phyloP scores from a whole-genome alignment of 2,113 vertebrate species.

The Columba janthina region DNA sequence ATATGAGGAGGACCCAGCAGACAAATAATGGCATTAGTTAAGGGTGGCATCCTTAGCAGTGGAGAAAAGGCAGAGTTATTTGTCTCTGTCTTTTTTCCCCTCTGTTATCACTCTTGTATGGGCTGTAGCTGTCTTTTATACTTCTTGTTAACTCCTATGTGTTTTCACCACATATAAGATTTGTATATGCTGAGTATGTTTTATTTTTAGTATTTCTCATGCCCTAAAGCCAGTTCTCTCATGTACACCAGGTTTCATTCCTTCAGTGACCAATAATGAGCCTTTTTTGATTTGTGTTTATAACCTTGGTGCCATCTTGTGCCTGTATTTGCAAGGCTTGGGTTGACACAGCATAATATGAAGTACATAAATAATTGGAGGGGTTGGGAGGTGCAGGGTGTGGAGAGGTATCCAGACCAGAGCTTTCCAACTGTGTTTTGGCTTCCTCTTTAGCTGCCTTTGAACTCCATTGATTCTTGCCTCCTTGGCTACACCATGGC shows the following conservation, averaged over 20 bases:
- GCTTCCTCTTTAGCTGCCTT: not conserved
- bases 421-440: not conserved
- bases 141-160: not conserved
- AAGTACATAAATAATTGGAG: not conserved
- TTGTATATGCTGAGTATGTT: not conserved
- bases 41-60: not conserved
- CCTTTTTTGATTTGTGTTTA: not conserved
- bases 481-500: not conserved
- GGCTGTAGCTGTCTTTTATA: not conserved
- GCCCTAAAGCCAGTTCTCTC: not conserved
- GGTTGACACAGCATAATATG: not conserved
- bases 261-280: not conserved
- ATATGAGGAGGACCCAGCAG: not conserved
- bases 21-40: not conserved
- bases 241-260: not conserved
- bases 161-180: not conserved
- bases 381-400: accelerated
- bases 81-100: not conserved
- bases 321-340: not conserved
- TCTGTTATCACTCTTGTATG: not conserved
- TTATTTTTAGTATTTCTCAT: not conserved
- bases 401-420: not conserved
- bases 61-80: not conserved
- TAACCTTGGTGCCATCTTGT: not conserved
- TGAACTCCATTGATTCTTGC: not conserved